These are phyloP conservation scores for Mormyrus iriodes DNA, from an alignment of 2,113 vertebrate species.

Conservation along the genomic window DNA sequence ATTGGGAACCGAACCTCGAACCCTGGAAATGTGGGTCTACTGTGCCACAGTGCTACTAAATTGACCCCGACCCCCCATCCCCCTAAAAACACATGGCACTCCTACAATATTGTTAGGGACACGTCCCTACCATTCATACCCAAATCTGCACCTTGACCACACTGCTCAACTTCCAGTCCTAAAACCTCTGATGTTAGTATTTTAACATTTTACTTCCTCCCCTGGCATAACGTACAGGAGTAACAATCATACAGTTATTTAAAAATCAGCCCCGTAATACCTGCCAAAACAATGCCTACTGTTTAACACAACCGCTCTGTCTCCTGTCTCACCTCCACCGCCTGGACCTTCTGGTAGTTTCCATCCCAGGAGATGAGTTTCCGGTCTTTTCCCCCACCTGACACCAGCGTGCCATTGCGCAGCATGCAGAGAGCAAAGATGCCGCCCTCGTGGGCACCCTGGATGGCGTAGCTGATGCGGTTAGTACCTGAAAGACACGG, in stretches of 20 bases:
- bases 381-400: conserved; percentile 89
- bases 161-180: not conserved
- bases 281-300: not conserved
- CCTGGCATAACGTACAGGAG: not conserved
- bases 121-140: not conserved
- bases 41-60: not conserved
- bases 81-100: not conserved
- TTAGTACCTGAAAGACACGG: conserved; percentile 74
- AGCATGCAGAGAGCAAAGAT: conserved; percentile 95
- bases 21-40: not conserved
- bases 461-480: conserved; percentile 85
- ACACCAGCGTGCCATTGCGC: conserved; percentile 84
- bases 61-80: not conserved
- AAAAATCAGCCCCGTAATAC: not conserved
- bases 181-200: not conserved
- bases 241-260: not conserved
- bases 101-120: not conserved
- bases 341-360: conserved; percentile 83
- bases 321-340: conserved; percentile 71
- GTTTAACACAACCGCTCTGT: not conserved
- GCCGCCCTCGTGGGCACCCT: conserved; percentile 89
- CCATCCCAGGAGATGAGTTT: conserved; percentile 87
- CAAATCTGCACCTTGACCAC: not conserved
- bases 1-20: not conserved
- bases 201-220: not conserved